A percentile compares a stretch with the other conserved stretches of the same genome.
These are phyloP conservation scores for Sebastes iracundus DNA, from an alignment of 2,797 vertebrate genomes.

Conservation along the genomic window DNA sequence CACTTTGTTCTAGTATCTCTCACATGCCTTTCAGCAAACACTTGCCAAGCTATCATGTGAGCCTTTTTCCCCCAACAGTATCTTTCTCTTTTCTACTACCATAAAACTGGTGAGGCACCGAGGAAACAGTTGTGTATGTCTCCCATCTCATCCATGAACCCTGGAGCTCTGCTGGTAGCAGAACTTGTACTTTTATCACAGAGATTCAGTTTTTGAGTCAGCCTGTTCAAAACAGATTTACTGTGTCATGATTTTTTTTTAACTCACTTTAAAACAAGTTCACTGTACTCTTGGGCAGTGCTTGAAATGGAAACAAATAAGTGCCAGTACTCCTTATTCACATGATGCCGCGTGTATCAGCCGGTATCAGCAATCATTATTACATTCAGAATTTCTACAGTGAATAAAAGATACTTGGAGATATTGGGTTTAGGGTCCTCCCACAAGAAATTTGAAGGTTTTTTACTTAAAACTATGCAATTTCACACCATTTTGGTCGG, in stretches of 20 bases:
- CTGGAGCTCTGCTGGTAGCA: background rate
- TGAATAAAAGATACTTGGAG: no score
- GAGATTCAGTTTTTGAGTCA: background rate
- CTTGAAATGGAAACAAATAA: no score
- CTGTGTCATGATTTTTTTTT: background rate
- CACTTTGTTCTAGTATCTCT: conserved; percentile 6
- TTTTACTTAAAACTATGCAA: no score
- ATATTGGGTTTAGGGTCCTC: no score
- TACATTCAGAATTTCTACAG: no score
- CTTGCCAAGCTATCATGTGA: conserved; percentile 42
- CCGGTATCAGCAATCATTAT: no score
- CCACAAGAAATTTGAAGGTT: no score
- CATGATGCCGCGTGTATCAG: no score
- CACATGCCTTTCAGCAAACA: conserved; percentile 11
- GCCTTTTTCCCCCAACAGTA: background rate
- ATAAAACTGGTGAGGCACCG: background rate
- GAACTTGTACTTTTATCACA: background rate
- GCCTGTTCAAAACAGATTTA: background rate
- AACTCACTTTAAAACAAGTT: background rate
- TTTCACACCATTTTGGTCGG: no score
- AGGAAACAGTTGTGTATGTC: background rate
- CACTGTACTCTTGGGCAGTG: background rate
- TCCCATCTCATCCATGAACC: background rate
- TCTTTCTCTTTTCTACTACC: background rate
- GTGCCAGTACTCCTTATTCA: no score